Evolutionary conservation across 2,888 invertebrate species (phyloP).

Genomic region (Entomobrya proxima): DNA sequence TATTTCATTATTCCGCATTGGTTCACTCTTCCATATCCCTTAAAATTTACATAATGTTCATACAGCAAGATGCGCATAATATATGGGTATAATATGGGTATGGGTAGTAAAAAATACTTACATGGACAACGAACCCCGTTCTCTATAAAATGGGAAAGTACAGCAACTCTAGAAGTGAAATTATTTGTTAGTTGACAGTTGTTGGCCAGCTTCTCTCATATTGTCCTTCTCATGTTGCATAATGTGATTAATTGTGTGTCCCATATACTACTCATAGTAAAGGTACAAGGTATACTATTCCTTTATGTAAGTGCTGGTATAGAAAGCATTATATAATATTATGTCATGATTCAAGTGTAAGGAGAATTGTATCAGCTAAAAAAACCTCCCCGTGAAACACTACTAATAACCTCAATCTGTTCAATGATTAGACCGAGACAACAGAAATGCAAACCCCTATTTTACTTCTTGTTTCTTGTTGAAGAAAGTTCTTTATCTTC

Average conservation of each 20-base stretch:
- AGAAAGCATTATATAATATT: no score
- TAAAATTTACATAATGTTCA: background rate
- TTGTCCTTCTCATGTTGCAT: background rate
- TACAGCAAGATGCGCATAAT: background rate
- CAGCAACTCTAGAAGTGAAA: slow-evolving; percentile 55
- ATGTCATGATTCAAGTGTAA: no score
- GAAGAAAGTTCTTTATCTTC: no score
- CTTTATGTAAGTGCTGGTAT: no score
- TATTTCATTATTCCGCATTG: slow-evolving; percentile 59
- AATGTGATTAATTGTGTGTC: background rate
- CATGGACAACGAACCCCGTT: slow-evolving; percentile 1
- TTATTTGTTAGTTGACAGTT: slow-evolving; percentile 60
- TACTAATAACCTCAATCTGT: no score
- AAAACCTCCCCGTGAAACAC: no score
- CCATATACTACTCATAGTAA: no score
- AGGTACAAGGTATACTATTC: no score
- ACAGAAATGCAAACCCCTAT: no score
- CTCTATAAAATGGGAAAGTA: background rate
- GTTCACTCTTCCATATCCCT: slow-evolving; percentile 27
- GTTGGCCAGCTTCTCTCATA: slow-evolving; percentile 40
- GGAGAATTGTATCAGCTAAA: no score
- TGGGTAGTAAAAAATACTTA: background rate
- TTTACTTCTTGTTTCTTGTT: no score
- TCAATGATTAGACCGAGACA: no score
- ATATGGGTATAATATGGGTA: background rate